Evolutionary conservation across 2,888 invertebrate species (phyloP).

Genomic region (Cataglyphis cursor): DNA sequence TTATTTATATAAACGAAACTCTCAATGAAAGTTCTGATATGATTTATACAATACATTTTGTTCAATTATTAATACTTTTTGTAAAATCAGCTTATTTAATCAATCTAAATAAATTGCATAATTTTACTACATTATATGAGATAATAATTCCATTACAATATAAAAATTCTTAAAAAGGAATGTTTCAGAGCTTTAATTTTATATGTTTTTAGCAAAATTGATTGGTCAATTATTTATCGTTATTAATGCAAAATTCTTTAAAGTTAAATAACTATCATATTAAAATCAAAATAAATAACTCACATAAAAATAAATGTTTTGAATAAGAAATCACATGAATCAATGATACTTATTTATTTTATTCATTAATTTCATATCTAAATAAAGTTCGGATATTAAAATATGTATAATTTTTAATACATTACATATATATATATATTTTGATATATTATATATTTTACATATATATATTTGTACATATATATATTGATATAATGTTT

Average conservation of each 20-base stretch:
- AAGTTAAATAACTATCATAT: not conserved
- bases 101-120: not conserved
- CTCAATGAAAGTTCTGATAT: not conserved
- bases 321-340: not conserved
- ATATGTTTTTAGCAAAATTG: not conserved
- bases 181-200: not conserved
- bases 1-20: not conserved
- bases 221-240: not conserved
- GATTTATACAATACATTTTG: not conserved
- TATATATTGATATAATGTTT: not conserved
- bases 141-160: not conserved
- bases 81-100: not conserved
- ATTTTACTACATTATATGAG: not conserved
- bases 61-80: constrained; percentile 1
- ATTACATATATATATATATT: not conserved
- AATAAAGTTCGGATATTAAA: constrained; percentile 1
- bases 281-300: constrained; percentile 1
- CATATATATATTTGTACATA: not conserved
- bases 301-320: not conserved
- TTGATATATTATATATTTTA: not conserved
- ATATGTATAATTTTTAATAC: constrained; percentile 3
- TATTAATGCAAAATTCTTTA: not conserved
- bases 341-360: not conserved
- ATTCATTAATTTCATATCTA: not conserved
- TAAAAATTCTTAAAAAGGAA: constrained; percentile 5